Evolutionary conservation across 2,797 vertebrate species (phyloP).

Genomic region (Saxicola maurus): DNA sequence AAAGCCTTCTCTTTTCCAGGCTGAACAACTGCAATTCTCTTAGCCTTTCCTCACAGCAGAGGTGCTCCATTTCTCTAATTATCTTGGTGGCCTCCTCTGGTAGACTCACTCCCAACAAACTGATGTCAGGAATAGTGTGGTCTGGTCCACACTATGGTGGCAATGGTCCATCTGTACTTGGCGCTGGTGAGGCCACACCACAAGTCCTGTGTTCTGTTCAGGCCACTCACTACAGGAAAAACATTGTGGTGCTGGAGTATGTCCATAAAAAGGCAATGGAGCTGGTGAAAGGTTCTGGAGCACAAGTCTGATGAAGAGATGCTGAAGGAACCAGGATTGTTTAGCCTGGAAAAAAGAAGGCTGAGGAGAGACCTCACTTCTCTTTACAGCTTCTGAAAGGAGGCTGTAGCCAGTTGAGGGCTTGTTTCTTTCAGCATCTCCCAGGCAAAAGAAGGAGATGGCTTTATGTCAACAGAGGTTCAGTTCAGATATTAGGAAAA

Average conservation of each 20-base stretch:
- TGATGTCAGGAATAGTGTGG: background rate
- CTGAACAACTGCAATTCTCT: background rate
- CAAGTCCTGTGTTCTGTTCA: background rate
- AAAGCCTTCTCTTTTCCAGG: background rate
- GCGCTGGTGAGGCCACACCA: background rate
- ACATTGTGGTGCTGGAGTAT: fast-evolving
- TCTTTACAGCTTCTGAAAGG: background rate
- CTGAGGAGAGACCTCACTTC: background rate
- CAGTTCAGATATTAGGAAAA: background rate
- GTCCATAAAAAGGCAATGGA: background rate
- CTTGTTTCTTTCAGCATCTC: background rate
- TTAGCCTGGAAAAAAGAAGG: background rate
- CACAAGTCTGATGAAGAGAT: background rate
- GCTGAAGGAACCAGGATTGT: background rate
- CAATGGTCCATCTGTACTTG: background rate
- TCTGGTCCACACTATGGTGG: background rate
- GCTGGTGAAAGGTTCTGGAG: background rate
- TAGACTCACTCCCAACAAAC: background rate
- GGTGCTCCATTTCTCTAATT: too few species aligned
- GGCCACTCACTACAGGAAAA: background rate
- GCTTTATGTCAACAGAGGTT: background rate
- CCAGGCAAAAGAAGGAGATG: background rate
- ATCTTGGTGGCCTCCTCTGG: background rate
- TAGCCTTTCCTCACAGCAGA: background rate
- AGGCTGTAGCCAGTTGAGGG: fast-evolving